phyloP scores from a whole-genome alignment of 2,797 vertebrate genomes.

The Linurgus olivaceus region DNA sequence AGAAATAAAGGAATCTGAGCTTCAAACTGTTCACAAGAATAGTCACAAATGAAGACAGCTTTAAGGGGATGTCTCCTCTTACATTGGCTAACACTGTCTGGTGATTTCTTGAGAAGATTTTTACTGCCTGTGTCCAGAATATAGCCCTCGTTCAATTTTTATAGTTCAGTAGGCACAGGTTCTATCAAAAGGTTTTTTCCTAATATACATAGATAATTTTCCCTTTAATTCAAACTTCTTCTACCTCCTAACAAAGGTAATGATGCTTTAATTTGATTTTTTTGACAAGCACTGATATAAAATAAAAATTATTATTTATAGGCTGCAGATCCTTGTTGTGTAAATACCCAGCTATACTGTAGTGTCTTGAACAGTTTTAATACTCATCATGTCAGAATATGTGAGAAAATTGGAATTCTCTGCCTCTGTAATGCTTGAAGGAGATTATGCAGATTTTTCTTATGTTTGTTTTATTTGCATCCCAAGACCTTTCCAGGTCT shows the following conservation, averaged over 20 bases:
- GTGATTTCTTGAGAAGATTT: neutral
- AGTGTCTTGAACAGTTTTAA: neutral
- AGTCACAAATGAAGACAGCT: neutral
- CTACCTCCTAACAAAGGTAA: neutral
- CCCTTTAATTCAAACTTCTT: neutral
- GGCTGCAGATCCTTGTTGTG: neutral
- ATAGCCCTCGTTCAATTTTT: neutral
- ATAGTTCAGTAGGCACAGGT: neutral
- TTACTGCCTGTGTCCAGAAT: neutral
- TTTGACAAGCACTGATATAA: neutral
- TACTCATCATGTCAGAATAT: neutral
- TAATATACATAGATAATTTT: neutral
- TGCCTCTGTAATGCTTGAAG: neutral
- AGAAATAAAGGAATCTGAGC: neutral
- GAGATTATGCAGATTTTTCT: slow-evolving; percentile 20
- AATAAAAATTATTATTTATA: neutral
- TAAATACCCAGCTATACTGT: neutral
- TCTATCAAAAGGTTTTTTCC: neutral
- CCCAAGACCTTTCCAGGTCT: slow-evolving; percentile 6
- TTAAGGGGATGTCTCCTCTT: neutral
- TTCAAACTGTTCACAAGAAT: neutral
- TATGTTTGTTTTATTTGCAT: slow-evolving; percentile 15
- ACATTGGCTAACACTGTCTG: neutral
- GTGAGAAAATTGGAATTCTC: neutral
- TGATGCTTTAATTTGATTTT: neutral